Conservation (phyloP, 2,888 invertebrate species). For the Priocnemis perturbator region DNA sequence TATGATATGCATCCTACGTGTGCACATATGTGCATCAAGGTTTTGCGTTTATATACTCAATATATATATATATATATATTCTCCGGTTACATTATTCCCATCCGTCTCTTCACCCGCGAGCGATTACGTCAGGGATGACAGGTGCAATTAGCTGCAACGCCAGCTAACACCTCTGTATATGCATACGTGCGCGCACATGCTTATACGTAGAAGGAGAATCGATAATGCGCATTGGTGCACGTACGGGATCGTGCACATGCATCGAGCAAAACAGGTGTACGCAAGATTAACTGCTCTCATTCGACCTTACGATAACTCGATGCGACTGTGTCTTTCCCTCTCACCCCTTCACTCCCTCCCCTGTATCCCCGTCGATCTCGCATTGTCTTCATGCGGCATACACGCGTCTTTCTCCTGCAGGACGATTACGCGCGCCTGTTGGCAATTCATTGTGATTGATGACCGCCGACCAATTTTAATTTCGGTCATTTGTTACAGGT, state of each 20-base stretch:
- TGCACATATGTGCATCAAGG: too few relatives aligned
- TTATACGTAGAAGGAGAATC: too few relatives aligned
- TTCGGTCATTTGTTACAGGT: too few relatives aligned
- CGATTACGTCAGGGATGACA: constrained; percentile 58
- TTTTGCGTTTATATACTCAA: too few relatives aligned
- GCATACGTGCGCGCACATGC: constrained; percentile 35
- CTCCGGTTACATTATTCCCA: constrained; percentile 34
- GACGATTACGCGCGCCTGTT: too few relatives aligned
- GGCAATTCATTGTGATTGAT: too few relatives aligned
- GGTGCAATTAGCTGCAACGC: constrained; percentile 59
- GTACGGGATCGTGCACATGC: constrained; percentile 40
- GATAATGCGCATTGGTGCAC: constrained; percentile 26
- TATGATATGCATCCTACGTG: too few relatives aligned
- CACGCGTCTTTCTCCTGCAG: too few relatives aligned
- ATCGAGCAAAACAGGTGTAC: constrained; percentile 26
- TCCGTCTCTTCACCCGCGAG: constrained; percentile 45
- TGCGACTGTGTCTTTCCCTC: background rate
- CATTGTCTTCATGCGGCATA: too few relatives aligned
- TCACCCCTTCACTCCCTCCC: background rate
- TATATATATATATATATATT: constrained; percentile 17
- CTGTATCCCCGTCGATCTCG: background rate
- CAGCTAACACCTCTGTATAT: constrained; percentile 28
- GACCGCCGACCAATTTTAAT: too few relatives aligned
- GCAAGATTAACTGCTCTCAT: constrained; percentile 31
- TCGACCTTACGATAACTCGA: constrained; percentile 7